Conservation (phyloP, 2,113 vertebrate species). For the Enhydra lutris region DNA sequence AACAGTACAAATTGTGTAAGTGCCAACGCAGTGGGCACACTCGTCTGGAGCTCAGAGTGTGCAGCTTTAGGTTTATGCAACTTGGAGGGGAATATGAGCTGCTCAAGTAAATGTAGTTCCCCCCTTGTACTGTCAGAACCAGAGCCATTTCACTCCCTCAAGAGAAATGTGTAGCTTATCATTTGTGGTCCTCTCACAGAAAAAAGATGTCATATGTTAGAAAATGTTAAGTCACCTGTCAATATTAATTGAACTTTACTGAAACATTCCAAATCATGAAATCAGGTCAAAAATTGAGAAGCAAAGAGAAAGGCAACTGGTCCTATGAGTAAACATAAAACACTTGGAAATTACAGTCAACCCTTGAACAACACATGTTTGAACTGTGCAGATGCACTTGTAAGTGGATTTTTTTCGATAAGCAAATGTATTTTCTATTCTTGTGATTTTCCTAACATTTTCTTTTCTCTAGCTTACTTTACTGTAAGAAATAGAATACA, state of each 20-base stretch:
- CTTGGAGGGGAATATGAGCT: not conserved
- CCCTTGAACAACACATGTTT: not conserved
- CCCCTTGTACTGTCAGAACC: not conserved
- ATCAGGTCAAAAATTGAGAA: not conserved
- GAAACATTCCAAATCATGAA: not conserved
- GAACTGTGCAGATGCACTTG: not conserved
- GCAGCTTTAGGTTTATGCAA: not conserved
- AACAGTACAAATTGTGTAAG: not conserved
- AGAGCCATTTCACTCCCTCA: not conserved
- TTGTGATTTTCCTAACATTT: not conserved
- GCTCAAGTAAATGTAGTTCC: not conserved
- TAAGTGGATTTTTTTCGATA: not conserved
- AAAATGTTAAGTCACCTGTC: not conserved
- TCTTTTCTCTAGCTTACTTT: not conserved
- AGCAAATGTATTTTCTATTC: not conserved
- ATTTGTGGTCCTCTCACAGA: not conserved
- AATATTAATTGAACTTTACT: not conserved
- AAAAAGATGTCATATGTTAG: not conserved
- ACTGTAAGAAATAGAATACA: not conserved
- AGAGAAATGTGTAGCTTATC: not conserved
- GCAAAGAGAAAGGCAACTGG: not conserved
- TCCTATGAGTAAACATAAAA: not conserved
- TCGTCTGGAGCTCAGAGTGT: no score
- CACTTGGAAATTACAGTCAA: not conserved
- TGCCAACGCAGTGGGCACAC: not conserved